Evolutionary conservation across 2,888 invertebrate species (phyloP).

Genomic region (Tetragnatha montana): DNA sequence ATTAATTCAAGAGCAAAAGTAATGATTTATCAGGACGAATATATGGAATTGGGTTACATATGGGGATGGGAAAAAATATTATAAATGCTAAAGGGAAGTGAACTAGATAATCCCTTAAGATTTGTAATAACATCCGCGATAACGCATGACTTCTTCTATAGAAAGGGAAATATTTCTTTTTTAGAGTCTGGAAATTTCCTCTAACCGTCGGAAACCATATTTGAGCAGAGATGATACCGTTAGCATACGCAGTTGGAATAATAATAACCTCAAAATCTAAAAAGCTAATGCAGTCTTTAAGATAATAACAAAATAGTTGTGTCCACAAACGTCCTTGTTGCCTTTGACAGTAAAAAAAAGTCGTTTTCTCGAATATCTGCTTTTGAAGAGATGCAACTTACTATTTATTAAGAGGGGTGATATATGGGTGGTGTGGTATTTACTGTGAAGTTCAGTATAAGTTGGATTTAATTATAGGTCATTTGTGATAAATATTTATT

Average conservation of each 20-base stretch:
- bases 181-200: background rate
- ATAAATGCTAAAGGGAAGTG: background rate
- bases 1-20: too few relatives aligned
- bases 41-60: background rate
- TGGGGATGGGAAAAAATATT: background rate
- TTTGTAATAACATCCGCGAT: background rate
- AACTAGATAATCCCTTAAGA: background rate
- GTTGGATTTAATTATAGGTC: background rate
- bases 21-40: too few relatives aligned
- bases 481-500: background rate
- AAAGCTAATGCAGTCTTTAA: background rate
- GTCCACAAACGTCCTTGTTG: background rate
- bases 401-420: background rate
- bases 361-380: background rate
- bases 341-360: background rate
- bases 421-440: background rate
- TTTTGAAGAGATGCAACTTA: background rate
- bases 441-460: background rate
- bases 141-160: background rate
- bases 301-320: background rate
- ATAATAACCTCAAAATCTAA: background rate
- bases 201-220: background rate
- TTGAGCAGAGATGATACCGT: background rate
- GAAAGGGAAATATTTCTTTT: slow-evolving; percentile 10
- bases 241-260: slow-evolving; percentile 5